A percentile compares a stretch with the other conserved stretches of the same genome.
phyloP scores from a whole-genome alignment of 2,888 invertebrate genomes.

The Pteria penguin region DNA sequence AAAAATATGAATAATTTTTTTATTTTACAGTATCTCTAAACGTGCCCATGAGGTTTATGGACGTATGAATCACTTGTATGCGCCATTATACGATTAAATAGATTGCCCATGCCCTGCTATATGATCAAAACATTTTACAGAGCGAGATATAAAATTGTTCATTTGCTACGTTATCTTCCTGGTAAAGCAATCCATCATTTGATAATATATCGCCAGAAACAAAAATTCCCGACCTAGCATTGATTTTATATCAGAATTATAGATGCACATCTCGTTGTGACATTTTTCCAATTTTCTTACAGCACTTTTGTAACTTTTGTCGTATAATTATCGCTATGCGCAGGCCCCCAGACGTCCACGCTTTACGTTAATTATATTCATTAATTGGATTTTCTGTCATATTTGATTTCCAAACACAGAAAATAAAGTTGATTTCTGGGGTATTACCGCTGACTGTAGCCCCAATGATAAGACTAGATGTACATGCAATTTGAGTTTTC shows the following conservation, averaged over 20 bases:
- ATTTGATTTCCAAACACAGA: neutral
- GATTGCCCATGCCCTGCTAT: neutral
- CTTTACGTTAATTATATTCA: conserved; percentile 4
- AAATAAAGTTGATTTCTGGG: neutral
- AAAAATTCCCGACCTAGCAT: neutral
- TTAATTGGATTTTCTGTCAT: conserved; percentile 13
- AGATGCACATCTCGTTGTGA: neutral
- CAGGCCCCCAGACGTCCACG: conserved; percentile 3
- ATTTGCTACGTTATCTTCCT: neutral
- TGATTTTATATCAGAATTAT: conserved; percentile 9
- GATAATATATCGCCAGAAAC: neutral
- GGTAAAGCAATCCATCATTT: neutral
- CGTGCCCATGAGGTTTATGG: too few species aligned
- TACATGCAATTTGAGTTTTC: too few species aligned
- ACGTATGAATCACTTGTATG: too few species aligned
- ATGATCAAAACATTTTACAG: neutral
- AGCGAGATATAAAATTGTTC: neutral
- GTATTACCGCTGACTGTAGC: too few species aligned
- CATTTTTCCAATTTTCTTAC: conserved; percentile 13
- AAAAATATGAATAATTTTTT: too few species aligned
- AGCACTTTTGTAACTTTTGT: neutral
- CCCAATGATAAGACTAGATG: too few species aligned
- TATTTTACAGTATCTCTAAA: too few species aligned
- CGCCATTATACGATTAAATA: neutral
- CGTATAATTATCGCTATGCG: neutral